Conservation (phyloP, 2,888 invertebrate species). For the Furcula furcula region DNA sequence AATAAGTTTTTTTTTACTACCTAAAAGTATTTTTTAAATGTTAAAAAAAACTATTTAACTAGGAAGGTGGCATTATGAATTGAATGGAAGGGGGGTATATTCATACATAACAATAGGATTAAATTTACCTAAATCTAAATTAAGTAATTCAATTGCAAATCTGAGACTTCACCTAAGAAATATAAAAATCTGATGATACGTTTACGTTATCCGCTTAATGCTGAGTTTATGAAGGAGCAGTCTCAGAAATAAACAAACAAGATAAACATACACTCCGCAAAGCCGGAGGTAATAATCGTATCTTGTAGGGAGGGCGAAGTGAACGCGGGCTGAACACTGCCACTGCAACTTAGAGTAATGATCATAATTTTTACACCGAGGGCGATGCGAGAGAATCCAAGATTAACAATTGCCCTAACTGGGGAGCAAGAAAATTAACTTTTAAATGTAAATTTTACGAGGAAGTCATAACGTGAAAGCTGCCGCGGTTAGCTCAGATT, state of each 20-base stretch:
- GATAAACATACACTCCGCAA: conserved; percentile 24
- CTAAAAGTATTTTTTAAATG: no score
- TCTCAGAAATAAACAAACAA: conserved; percentile 30
- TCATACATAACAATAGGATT: no score
- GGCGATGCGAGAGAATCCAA: conserved; percentile 59
- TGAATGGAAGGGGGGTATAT: no score
- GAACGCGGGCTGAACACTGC: conserved; percentile 8
- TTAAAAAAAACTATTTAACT: no score
- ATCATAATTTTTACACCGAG: conserved; percentile 54
- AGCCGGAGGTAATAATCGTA: conserved; percentile 18
- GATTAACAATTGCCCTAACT: conserved; percentile 75
- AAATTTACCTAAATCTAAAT: no score
- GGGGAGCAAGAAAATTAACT: conserved; percentile 75
- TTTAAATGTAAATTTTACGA: conserved; percentile 81
- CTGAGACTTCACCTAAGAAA: neutral
- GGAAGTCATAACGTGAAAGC: conserved; percentile 79
- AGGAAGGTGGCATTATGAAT: no score
- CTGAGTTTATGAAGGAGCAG: conserved; percentile 23
- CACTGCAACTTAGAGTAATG: conserved; percentile 42
- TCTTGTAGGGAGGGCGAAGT: conserved; percentile 19
- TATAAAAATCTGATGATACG: conserved; percentile 2
- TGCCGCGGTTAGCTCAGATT: conserved; percentile 78
- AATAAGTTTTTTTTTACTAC: no score
- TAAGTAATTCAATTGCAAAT: neutral
- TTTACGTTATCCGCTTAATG: conserved; percentile 26